phyloP scores from a whole-genome alignment of 2,888 invertebrate species.

The Tenthredo amoena region DNA sequence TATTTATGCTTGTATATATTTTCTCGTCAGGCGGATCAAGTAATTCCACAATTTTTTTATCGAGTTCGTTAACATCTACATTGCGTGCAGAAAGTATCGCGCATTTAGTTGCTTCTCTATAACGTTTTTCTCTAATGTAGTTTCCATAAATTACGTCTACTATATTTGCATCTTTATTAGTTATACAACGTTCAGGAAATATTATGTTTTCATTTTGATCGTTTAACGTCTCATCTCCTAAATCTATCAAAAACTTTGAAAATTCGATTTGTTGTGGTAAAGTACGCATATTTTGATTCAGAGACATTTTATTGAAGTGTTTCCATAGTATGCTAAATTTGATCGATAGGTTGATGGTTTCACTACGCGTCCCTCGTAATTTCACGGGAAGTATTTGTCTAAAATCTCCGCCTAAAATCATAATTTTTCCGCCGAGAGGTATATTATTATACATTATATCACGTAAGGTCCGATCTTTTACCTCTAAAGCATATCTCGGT shows the following conservation, averaged over 20 bases:
- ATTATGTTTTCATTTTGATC: background rate
- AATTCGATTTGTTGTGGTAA: background rate
- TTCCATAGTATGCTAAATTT: slow-evolving; percentile 38
- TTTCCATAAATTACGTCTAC: too few relatives aligned
- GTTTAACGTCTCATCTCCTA: background rate
- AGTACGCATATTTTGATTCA: background rate
- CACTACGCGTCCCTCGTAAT: background rate
- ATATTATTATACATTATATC: too few relatives aligned
- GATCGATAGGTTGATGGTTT: too few relatives aligned
- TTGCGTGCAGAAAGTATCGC: background rate
- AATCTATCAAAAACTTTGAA: too few relatives aligned
- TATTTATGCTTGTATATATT: slow-evolving; percentile 54
- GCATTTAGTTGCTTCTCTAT: too few relatives aligned
- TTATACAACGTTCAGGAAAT: background rate
- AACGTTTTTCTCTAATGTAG: too few relatives aligned
- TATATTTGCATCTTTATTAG: too few relatives aligned
- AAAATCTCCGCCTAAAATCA: too few relatives aligned
- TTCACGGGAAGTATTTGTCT: slow-evolving; percentile 27
- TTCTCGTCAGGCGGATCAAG: slow-evolving; percentile 54
- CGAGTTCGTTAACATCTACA: slow-evolving; percentile 60
- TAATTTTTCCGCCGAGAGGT: too few relatives aligned
- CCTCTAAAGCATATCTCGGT: too few relatives aligned
- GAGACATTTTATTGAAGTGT: too few relatives aligned
- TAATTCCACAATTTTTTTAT: slow-evolving; percentile 57
- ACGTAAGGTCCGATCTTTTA: too few relatives aligned